Evolutionary conservation across 2,888 invertebrate species (phyloP), one percentile per base, ranked within the genome.

Genomic region (Gonocerus acuteangulatus): DNA sequence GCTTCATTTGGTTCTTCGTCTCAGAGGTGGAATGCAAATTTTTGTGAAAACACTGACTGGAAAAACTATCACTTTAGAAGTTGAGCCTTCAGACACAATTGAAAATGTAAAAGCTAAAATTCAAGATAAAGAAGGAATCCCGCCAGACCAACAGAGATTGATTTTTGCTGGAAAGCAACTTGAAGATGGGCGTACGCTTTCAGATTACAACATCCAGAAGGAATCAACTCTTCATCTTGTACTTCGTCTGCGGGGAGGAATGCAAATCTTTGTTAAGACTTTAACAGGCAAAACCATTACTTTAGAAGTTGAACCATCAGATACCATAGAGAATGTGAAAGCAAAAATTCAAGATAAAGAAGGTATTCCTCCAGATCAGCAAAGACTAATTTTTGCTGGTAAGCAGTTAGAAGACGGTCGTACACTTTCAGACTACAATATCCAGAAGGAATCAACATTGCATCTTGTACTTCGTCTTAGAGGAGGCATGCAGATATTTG

Each of bases 161-260:
- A 81, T 79, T 70, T 79, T 80, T 71, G 78, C 79, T 67, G 80
- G 80, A 19, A 80, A 79, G 69, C 81, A 81, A 72, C 70, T 81
- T 61, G 80, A 80, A 71, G 81, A 81, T 74, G 80, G 79, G 9
- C 74, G 80, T 2, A 80, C 79, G 2, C 70, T 79, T 1, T 79
- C 79, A 0, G 82, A 82, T 68, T 82, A 82, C 71, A 82, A 82
- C 67, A 82, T 82, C 62, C 81, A 82, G 67, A 82, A 82, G 66
- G 71, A 81, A 70, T 80, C 80, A 0, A 81, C 77, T 4, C 72
- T 78, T 19, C 77, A 78, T 65, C 69, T 78, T 48, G 77, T 77
- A 6, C 70, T 78, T 59, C 73, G 80, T 62, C 74, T 81, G 22
- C 72, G 79, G 65, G 82, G 82, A 68, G 75, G 80, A 56, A 78